Evolutionary conservation across 2,797 vertebrate genomes (phyloP), one percentile per base, ranked within the genome.

Genomic region (Takifugu rubripes): DNA sequence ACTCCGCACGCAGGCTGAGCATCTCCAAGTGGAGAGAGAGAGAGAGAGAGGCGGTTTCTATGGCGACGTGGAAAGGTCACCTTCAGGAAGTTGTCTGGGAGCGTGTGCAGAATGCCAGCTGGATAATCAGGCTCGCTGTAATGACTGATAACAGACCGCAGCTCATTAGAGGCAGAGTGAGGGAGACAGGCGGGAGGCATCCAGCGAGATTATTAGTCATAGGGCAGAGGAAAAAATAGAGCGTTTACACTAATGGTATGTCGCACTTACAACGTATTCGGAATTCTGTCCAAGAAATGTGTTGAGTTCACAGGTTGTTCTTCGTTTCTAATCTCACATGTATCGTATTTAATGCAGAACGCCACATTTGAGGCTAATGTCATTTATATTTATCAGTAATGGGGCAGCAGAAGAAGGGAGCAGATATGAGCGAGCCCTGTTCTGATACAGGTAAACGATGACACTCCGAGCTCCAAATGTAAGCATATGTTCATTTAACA

Each of bases 61-160:
- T 91, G 92, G 92, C 78, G 85, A 91, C 90, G 52, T 16, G 61
- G 68, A 92, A 93, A 93, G 90, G 90, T 92, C 91, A 92, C 91
- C 91, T 93, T 88, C 87, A 93, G 89, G 87, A 91, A 92, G 86
- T 89, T 88, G 82, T 84, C 72, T 77, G 78, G 68, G 82, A 88
- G 44, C 61, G 71, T 84, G 52, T 62, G 66, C 79, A 80, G 87
- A 89, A 91, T 90, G 84, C 87, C 83, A 82, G 78, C 69, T 45
- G 72, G 83, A 91, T 87, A 91, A 92, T 91, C 88, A 90, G 89
- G 88, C 81, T 88, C 91, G 86, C 88, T 80, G 81, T 83, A 88
- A 89, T 86, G 84, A 79, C 74, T 85, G 81, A 91, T 91, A 87
- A 91, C 88, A 88, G 83, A 82, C 83, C 65, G 53, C 63, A 74